These are phyloP conservation scores for Halocynthia roretzi DNA, from an alignment of 23 tunicate species.

Conservation along the genomic window DNA sequence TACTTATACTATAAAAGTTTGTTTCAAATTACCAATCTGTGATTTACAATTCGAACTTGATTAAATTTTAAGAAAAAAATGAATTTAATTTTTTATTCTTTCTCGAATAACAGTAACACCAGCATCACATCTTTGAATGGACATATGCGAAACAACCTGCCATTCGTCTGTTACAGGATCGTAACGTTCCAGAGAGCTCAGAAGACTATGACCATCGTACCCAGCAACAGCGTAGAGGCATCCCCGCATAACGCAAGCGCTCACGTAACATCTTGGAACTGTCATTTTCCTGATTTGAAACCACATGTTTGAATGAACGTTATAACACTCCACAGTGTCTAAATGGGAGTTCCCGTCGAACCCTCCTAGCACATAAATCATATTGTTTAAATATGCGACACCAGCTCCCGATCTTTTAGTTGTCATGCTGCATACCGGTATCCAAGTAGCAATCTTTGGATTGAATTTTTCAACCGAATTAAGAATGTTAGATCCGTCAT, in stretches of 20 bases:
- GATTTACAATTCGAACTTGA: too few relatives aligned
- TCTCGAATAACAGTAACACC: slow-evolving; percentile 9
- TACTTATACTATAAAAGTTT: too few relatives aligned
- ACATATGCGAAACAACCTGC: slow-evolving; percentile 16
- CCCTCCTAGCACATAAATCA: slow-evolving; percentile 24
- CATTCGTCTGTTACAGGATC: slow-evolving; percentile 18
- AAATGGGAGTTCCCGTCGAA: slow-evolving; percentile 19
- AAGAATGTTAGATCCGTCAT: slow-evolving; percentile 18
- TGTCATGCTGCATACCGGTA: slow-evolving; percentile 7
- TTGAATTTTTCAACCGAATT: slow-evolving; percentile 16
- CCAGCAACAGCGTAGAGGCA: slow-evolving; percentile 21
- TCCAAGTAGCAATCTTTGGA: slow-evolving; percentile 19
- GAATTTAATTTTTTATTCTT: too few relatives aligned
- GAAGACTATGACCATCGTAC: slow-evolving; percentile 12
- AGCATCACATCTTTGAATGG: slow-evolving; percentile 23
- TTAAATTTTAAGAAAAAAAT: too few relatives aligned
- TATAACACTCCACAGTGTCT: slow-evolving; percentile 21
- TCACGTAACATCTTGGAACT: slow-evolving; percentile 23
- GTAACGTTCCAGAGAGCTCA: slow-evolving; percentile 18
- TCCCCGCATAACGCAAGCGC: slow-evolving; percentile 17
- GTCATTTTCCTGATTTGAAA: slow-evolving; percentile 2
- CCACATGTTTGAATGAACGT: slow-evolving; percentile 12
- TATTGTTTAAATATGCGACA: slow-evolving; percentile 14
- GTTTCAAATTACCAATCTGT: too few relatives aligned
- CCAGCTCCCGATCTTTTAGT: slow-evolving; percentile 26